Evolutionary conservation across 2,797 vertebrate genomes (phyloP).

Genomic region (Rhodeus uyekii): DNA sequence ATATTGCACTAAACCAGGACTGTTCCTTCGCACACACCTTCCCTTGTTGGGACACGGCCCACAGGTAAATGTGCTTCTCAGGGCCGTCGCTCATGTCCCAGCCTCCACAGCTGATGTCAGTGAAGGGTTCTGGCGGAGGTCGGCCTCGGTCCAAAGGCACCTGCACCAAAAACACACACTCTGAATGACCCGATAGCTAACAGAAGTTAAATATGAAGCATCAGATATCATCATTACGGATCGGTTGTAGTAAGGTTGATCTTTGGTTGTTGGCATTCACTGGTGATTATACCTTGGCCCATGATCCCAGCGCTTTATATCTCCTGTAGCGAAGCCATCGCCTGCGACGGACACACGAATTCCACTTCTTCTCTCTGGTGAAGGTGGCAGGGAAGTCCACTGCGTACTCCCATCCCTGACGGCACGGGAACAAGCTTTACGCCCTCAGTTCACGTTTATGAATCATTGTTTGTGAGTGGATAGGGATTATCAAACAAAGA

Average conservation of each 20-base stretch:
- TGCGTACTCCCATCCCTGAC: conserved; percentile 92
- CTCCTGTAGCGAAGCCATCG: conserved; percentile 96
- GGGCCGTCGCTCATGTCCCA: conserved; percentile 93
- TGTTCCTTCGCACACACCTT: conserved; percentile 73
- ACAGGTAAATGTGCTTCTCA: conserved; percentile 86
- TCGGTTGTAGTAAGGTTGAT: background rate
- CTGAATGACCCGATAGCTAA: no score
- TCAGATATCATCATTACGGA: background rate
- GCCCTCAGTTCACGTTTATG: no score
- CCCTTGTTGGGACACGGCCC: conserved; percentile 94
- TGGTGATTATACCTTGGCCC: conserved; percentile 84
- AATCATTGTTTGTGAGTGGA: no score
- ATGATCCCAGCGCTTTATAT: conserved; percentile 88
- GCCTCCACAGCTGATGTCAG: conserved; percentile 91
- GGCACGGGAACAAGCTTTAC: no score
- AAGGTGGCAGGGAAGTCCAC: conserved; percentile 96
- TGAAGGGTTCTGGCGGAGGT: conserved; percentile 75
- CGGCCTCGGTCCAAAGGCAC: conserved; percentile 50
- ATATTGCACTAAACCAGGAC: background rate
- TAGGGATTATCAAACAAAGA: no score
- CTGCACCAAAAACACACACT: conserved; percentile 9
- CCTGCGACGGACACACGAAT: conserved; percentile 95
- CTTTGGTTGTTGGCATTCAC: background rate
- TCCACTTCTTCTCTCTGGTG: conserved; percentile 95
- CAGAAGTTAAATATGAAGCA: background rate